Conservation (phyloP, 2,888 invertebrate genomes). For the Phyto melanocephala region DNA sequence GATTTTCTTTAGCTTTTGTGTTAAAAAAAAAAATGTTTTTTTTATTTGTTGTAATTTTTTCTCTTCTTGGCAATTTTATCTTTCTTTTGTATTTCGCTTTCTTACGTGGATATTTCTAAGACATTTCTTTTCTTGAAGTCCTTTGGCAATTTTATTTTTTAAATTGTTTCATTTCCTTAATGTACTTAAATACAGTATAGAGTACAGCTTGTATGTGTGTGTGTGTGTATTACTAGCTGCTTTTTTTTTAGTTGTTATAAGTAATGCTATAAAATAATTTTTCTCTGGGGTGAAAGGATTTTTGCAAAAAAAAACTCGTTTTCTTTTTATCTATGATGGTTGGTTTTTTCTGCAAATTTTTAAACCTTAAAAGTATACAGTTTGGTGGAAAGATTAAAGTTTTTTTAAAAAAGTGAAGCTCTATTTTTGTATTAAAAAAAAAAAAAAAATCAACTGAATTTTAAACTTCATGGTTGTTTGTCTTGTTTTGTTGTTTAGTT, state of each 20-base stretch:
- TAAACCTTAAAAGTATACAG: not conserved
- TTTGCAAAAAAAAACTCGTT: not conserved
- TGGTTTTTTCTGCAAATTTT: not conserved
- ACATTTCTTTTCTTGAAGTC: constrained; percentile 17
- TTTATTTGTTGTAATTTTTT: not conserved
- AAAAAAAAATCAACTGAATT: too few relatives aligned
- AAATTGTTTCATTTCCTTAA: constrained; percentile 61
- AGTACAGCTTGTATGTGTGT: not conserved
- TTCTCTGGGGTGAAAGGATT: constrained; percentile 12
- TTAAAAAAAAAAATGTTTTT: constrained; percentile 4
- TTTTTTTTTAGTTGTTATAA: constrained; percentile 14
- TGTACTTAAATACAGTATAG: constrained; percentile 26
- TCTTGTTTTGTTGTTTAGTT: not conserved
- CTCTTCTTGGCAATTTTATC: not conserved
- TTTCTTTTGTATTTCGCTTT: not conserved
- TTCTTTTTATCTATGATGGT: not conserved
- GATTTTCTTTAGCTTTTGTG: constrained; percentile 28
- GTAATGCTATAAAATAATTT: constrained; percentile 22
- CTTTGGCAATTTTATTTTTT: constrained; percentile 41
- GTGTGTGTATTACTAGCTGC: not conserved
- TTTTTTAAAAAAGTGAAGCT: too few relatives aligned
- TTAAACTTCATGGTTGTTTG: too few relatives aligned
- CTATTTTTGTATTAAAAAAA: too few relatives aligned
- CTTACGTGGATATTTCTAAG: not conserved
- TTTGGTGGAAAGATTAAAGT: not conserved